Conservation (phyloP, 1,140 invertebrate species). For the Pogonus chalceus region DNA sequence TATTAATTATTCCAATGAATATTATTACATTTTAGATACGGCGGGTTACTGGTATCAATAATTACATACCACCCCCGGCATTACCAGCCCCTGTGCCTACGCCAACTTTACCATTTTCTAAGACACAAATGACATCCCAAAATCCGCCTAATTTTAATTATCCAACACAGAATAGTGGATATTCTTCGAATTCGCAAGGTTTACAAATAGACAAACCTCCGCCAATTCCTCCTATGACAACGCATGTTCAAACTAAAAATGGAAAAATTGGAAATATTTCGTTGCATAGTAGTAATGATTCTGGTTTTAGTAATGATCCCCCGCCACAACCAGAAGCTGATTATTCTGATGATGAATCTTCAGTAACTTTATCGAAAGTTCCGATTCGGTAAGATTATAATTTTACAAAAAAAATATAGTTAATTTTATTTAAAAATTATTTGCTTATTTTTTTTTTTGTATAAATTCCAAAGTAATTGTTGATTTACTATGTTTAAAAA, state of each 20-base stretch:
- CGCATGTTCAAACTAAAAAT: constrained; percentile 31
- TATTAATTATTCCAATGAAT: constrained; percentile 3
- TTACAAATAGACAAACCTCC: constrained; percentile 38
- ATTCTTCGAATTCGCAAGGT: constrained; percentile 44
- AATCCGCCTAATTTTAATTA: constrained; percentile 43
- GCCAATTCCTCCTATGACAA: constrained; percentile 34
- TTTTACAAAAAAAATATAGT: constrained; percentile 26
- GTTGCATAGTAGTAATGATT: constrained; percentile 82
- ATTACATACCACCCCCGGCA: constrained; percentile 47
- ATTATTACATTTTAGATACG: constrained; percentile 32
- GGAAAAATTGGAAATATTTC: constrained; percentile 59
- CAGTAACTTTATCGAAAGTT: constrained; percentile 44
- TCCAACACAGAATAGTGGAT: constrained; percentile 40
- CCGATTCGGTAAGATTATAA: constrained; percentile 55
- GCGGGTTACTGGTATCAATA: constrained; percentile 38
- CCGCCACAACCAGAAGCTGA: constrained; percentile 80
- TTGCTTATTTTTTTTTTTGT: constrained; percentile 19
- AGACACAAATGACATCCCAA: constrained; percentile 29
- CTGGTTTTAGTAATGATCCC: constrained; percentile 81
- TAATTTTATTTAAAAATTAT: constrained; percentile 20
- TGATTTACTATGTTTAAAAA: constrained; percentile 11
- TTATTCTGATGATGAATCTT: constrained; percentile 78
- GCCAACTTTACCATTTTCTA: constrained; percentile 34
- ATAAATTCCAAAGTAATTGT: constrained; percentile 18
- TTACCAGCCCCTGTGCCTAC: constrained; percentile 53